These are phyloP conservation scores for Menura novaehollandiae DNA, from an alignment of 2,113 vertebrate species.

Conservation along the genomic window DNA sequence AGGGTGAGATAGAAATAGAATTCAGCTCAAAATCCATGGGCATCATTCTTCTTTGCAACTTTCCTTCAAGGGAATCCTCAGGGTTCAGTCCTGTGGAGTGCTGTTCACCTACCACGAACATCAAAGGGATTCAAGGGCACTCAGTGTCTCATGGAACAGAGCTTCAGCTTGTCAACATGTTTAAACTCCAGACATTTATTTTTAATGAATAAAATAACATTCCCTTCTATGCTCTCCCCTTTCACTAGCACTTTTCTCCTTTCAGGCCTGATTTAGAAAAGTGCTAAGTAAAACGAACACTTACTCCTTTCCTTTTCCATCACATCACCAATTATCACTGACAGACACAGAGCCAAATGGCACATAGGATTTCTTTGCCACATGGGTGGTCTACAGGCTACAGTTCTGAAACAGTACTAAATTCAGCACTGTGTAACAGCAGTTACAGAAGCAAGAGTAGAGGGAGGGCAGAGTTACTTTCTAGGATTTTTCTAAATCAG, in stretches of 20 bases:
- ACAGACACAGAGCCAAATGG: background rate
- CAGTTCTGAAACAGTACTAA: background rate
- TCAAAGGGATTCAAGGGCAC: background rate
- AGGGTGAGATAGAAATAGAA: background rate
- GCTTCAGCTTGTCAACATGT: background rate
- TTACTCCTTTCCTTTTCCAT: background rate
- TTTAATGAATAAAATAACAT: slow-evolving; percentile 51
- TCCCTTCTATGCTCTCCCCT: background rate
- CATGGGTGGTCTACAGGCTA: background rate
- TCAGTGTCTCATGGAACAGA: background rate
- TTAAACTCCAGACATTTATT: slow-evolving; percentile 33
- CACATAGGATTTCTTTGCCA: background rate
- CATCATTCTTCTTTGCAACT: background rate
- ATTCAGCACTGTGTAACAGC: background rate
- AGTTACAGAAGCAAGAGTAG: background rate
- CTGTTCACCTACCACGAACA: background rate
- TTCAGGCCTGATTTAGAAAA: slow-evolving; percentile 29
- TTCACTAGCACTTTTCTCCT: background rate
- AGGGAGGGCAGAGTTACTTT: background rate
- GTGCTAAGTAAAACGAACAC: background rate
- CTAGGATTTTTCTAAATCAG: background rate
- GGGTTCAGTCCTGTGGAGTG: background rate
- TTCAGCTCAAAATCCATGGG: background rate
- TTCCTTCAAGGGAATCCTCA: background rate
- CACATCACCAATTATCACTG: slow-evolving; percentile 5